phyloP scores from a whole-genome alignment of 2,797 vertebrate genomes.

The Clamator glandarius region DNA sequence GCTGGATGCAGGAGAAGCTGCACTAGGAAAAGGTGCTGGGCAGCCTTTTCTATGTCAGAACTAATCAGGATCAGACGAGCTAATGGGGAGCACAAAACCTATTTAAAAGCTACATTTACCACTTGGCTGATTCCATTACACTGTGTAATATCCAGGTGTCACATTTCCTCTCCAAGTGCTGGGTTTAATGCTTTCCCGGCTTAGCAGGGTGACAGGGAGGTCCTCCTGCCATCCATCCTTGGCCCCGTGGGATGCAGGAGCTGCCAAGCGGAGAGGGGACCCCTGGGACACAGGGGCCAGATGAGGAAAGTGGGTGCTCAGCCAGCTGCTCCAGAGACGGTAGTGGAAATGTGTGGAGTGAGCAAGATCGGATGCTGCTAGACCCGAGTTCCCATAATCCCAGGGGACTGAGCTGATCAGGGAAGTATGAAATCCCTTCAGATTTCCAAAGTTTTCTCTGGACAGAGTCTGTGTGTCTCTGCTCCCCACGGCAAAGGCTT shows the following conservation, averaged over 20 bases:
- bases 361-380: fast-evolving
- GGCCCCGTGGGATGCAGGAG: fast-evolving
- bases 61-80: constrained; percentile 91
- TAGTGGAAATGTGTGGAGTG: fast-evolving
- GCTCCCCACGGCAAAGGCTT: not conserved
- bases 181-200: constrained; percentile 85
- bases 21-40: constrained; percentile 82
- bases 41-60: constrained; percentile 86
- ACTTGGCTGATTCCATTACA: constrained; percentile 99
- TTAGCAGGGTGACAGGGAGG: constrained; percentile 61
- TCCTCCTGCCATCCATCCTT: fast-evolving
- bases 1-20: constrained; percentile 58
- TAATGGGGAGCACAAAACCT: constrained; percentile 98
- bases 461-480: fast-evolving
- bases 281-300: fast-evolving
- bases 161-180: constrained; percentile 88
- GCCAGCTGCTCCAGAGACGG: fast-evolving
- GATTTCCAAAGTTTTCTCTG: not conserved
- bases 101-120: constrained; percentile 99
- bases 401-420: fast-evolving
- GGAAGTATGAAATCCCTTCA: not conserved
- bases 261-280: not conserved
- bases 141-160: constrained; percentile 97
- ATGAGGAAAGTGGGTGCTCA: not conserved
- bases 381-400: fast-evolving